Conservation (phyloP, 2,113 vertebrate genomes). For the Scatophagus argus region DNA sequence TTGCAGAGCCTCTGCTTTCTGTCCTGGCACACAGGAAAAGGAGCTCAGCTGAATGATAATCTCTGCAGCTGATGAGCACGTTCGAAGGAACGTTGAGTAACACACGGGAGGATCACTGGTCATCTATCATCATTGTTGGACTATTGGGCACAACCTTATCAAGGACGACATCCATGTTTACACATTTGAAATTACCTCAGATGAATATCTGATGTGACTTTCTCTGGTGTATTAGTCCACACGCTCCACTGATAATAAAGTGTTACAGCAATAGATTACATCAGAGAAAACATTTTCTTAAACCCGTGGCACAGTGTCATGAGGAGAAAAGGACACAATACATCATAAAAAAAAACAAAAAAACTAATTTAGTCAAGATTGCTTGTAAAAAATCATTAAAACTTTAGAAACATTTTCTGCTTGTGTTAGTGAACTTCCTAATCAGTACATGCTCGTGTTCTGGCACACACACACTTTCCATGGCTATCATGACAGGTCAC, state of each 20-base stretch:
- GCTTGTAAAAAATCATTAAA: neutral
- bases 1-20: conserved; percentile 15
- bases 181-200: conserved; percentile 65
- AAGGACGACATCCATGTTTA: conserved; percentile 72
- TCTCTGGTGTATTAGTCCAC: conserved; percentile 37
- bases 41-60: conserved; percentile 62
- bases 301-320: conserved; percentile 4
- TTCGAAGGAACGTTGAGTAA: conserved; percentile 45
- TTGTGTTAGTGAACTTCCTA: neutral
- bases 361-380: neutral
- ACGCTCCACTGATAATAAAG: conserved; percentile 53
- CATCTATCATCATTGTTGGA: conserved; percentile 68
- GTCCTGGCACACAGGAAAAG: conserved; percentile 25
- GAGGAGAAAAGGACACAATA: neutral
- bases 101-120: conserved; percentile 47
- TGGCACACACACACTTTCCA: neutral
- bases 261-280: conserved; percentile 37
- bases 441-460: neutral
- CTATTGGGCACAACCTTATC: conserved; percentile 65
- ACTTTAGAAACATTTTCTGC: neutral
- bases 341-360: conserved; percentile 9
- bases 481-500: neutral
- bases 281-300: conserved; percentile 30
- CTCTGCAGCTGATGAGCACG: conserved; percentile 35
- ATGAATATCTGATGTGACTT: conserved; percentile 60